These are phyloP conservation scores for Belonocnema kinseyi DNA, from an alignment of 1,140 invertebrate genomes.

Conservation along the genomic window DNA sequence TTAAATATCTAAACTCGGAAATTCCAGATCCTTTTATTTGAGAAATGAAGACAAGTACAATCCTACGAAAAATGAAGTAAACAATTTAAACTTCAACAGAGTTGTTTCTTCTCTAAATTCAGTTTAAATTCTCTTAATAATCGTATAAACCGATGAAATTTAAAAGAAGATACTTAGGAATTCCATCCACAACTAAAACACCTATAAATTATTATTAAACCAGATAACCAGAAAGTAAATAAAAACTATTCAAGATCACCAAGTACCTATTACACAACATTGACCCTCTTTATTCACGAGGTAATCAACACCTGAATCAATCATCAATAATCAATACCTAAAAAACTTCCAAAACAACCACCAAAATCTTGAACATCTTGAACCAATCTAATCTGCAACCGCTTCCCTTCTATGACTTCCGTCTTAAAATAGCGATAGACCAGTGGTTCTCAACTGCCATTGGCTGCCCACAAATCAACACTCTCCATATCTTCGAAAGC, in stretches of 20 bases:
- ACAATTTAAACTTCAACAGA: too few species aligned
- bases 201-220: background rate
- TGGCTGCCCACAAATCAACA: background rate
- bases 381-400: background rate
- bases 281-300: background rate
- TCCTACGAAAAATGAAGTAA: too few species aligned
- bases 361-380: background rate
- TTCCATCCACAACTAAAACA: background rate
- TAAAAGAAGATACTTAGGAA: too few species aligned
- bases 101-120: too few species aligned
- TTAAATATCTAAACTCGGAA: too few species aligned
- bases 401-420: background rate
- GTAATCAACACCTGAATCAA: background rate
- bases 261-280: too few species aligned
- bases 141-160: too few species aligned
- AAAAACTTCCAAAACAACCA: background rate
- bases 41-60: too few species aligned
- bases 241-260: background rate
- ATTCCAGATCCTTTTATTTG: too few species aligned
- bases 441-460: background rate
- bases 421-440: background rate
- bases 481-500: background rate
- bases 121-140: too few species aligned
- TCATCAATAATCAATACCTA: background rate
- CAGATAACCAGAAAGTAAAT: background rate